Base-by-base conservation (phyloP, 92 coral and sea anemone genomes). In the Paramuricea clavata region DNA sequence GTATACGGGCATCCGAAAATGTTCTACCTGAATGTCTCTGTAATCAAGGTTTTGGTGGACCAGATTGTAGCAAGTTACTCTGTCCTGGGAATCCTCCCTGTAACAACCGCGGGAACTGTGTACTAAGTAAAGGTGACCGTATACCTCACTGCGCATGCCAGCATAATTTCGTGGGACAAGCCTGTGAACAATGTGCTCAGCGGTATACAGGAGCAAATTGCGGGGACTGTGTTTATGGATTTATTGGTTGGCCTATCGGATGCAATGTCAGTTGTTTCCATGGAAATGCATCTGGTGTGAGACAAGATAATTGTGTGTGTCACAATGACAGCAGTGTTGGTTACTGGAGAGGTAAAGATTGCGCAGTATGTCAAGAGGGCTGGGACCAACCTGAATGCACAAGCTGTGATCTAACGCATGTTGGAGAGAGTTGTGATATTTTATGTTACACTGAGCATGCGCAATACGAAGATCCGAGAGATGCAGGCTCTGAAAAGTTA, bases 21-120 rank as follows among this genome's bases (percentile, higher is more conserved):
- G 69, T 76, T 11, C 67, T 69, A 8, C 91, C 94, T 2, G 69
- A 76, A 9, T 91, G 94, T 69, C 77, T 91, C 22, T 91, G 94
- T 62, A 64, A 91, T 78, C 94, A 87, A 87, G 94, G 94, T 7
- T 96, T 96, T 78, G 99, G 93, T 69, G 98, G 97, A 3, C 82
- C 94, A 57, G 99, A 93, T 68, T 96, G 99, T 49, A 81, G 93
- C 27, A 68, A 88, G 52, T 93, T 96, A 22, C 94, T 96, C 32
- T 96, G 99, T 47, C 98, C 98, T 42, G 99, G 99, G 19, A 89
- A 88, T 49, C 98, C 99, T 21, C 92, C 95, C 93, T 96, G 99
- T 69, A 93, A 89, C 85, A 75, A 93, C 87, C 92, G 99, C 81
- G 99, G 99, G 28, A 44, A 74, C 74, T 96, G 99, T 74, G 86